Conservation (phyloP, 1,140 invertebrate species). For the Aphelenchoides besseyi region DNA sequence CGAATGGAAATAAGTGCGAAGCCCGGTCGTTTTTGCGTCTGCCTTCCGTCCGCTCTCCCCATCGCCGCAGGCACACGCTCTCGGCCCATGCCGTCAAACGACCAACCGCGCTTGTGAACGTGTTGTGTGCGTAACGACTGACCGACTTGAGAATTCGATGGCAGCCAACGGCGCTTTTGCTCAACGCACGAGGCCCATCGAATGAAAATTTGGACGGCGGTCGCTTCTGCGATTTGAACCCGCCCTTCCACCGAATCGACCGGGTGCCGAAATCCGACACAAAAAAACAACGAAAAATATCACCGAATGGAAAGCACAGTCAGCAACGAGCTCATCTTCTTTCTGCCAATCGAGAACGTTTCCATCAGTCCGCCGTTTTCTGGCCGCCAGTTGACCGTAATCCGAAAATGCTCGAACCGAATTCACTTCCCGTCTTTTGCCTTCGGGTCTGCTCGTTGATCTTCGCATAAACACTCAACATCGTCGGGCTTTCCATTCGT, state of each 20-base stretch:
- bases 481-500: not conserved
- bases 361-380: not conserved
- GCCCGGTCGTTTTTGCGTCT: not conserved
- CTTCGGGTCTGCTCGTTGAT: not conserved
- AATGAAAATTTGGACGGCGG: slow-evolving; percentile 4
- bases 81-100: not conserved
- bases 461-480: not conserved
- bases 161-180: not conserved
- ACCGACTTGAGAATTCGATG: slow-evolving; percentile 9
- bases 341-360: not conserved
- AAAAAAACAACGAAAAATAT: too few relatives aligned
- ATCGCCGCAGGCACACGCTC: not conserved
- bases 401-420: not conserved
- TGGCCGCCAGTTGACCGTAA: slow-evolving; percentile 1
- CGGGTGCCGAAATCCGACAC: not conserved
- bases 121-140: not conserved
- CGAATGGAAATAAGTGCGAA: slow-evolving; percentile 5
- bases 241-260: slow-evolving; percentile 1
- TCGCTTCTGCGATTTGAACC: not conserved
- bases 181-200: not conserved
- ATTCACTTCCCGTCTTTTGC: not conserved
- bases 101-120: not conserved
- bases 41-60: not conserved
- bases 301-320: too few relatives aligned
- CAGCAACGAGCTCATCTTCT: not conserved